Evolutionary conservation across 92 coral and sea anemone species (phyloP).

Genomic region (Plumapathes pennacea): DNA sequence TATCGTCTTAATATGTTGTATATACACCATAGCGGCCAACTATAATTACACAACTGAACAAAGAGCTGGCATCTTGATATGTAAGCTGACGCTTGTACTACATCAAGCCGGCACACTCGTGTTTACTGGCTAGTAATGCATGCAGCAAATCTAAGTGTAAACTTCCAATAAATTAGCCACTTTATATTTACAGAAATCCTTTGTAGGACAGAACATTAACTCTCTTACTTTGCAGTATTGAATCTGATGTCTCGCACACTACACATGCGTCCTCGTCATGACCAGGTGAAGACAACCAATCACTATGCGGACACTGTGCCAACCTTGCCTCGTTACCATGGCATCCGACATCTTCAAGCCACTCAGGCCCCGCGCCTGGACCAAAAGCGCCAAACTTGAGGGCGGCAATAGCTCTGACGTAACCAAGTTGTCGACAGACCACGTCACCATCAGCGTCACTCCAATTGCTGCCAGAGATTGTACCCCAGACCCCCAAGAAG

Average conservation of each 20-base stretch:
- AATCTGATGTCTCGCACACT: constrained; percentile 11
- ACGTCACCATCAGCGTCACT: constrained; percentile 39
- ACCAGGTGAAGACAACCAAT: constrained; percentile 26
- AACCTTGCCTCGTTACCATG: constrained; percentile 41
- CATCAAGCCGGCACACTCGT: too few relatives aligned
- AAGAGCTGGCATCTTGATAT: too few relatives aligned
- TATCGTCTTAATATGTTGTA: not conserved
- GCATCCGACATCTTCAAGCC: constrained; percentile 26
- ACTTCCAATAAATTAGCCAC: too few relatives aligned
- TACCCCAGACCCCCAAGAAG: constrained; percentile 36
- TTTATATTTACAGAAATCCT: too few relatives aligned
- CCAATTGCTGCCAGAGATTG: constrained; percentile 21
- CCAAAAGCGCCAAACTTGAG: constrained; percentile 35
- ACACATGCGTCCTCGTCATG: constrained; percentile 33
- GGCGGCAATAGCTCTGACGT: constrained; percentile 28
- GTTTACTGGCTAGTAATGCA: too few relatives aligned
- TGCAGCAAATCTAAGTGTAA: too few relatives aligned
- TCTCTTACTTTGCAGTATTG: constrained; percentile 3
- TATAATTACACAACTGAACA: too few relatives aligned
- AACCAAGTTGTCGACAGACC: constrained; percentile 57
- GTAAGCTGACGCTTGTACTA: too few relatives aligned
- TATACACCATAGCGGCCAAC: too few relatives aligned
- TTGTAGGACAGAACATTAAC: too few relatives aligned
- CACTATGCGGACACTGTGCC: constrained; percentile 15
- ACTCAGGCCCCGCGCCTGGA: constrained; percentile 37